Evolutionary conservation across 2,888 invertebrate genomes (phyloP), one percentile per base, ranked within the genome.

Genomic region (Cetonia aurata): DNA sequence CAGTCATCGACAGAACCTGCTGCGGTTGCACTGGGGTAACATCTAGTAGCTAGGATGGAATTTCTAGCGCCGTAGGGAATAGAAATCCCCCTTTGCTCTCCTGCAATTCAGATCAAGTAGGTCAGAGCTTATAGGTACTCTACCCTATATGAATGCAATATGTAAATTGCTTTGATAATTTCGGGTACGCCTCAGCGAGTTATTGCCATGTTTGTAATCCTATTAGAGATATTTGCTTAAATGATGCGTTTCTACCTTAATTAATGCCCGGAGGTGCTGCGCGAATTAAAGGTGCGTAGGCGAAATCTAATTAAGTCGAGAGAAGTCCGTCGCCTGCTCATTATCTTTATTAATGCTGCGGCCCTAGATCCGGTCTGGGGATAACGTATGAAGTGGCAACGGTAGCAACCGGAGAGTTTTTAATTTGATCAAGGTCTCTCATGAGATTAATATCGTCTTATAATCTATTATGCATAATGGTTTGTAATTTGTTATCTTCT

Each of bases 41-140:
- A 31, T 19, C 48, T 31, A 48, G 60, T 31, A 31, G 46, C 25
- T 10, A 12, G 48, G 48, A 60, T 60, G 60, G 33, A 60, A 60
- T 60, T 60, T 17, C 48, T 15, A n/a, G 46, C 9, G 46, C 60
- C 60, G 3, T 1, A 8, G 60, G 48, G 33, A 31, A n/a, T 60
- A 17, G 13, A n/a, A 6, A 17, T 59, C 42, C 44, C 12, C 31
- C 13, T 33, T 33, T 31, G 48, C 60, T 46, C 33, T 46, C 42
- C 60, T 46, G 42, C 48, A 60, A 60, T 60, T 48, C 60, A n/a
- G 25, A 48, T 60, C 60, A 60, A 60, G 60, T 60, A 60, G 60
- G 60, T 60, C 60, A 60, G 48, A 48, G 19, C 12, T 12, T 31
- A 10, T 53, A 53, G 25, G 9, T 46, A 25, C 15, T 46, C n/a